phyloP scores from a whole-genome alignment of 2,113 vertebrate genomes.

The Dasyprocta punctata region DNA sequence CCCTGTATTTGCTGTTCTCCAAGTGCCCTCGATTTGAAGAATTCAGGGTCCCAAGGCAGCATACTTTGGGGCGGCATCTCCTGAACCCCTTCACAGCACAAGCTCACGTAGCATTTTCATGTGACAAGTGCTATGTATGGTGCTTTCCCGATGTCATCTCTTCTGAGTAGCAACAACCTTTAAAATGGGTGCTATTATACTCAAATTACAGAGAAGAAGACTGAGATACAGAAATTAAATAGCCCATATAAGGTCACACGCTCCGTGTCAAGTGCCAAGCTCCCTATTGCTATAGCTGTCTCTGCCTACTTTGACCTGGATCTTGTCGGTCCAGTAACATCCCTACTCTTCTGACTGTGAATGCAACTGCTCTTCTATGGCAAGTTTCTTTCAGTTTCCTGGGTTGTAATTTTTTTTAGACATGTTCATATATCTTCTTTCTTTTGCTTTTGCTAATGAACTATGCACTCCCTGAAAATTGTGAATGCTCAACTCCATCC shows the following conservation, averaged over 20 bases:
- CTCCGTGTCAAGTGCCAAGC: not conserved
- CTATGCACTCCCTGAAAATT: not conserved
- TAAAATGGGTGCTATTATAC: not conserved
- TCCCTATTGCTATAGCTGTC: fast-evolving
- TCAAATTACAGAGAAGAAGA: not conserved
- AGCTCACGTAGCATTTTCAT: not conserved
- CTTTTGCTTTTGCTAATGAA: not conserved
- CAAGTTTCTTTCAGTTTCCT: not conserved
- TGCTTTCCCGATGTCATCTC: not conserved
- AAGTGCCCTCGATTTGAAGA: not conserved
- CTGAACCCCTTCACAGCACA: no score
- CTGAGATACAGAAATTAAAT: not conserved
- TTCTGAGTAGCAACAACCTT: not conserved
- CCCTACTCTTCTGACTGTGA: not conserved
- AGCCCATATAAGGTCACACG: no score
- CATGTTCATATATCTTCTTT: not conserved
- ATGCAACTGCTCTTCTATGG: not conserved
- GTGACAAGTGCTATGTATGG: no score
- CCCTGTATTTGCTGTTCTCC: not conserved
- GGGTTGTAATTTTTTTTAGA: not conserved
- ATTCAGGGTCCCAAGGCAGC: not conserved
- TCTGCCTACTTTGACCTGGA: not conserved
- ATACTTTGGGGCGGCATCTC: no score
- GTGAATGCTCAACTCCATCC: not conserved
- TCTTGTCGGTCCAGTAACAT: not conserved